Percentiles rank a stretch among this genome's conserved stretches.
These are phyloP conservation scores for Pseudopleuronectes americanus DNA, from an alignment of 2,797 vertebrate species.

Conservation along the genomic window DNA sequence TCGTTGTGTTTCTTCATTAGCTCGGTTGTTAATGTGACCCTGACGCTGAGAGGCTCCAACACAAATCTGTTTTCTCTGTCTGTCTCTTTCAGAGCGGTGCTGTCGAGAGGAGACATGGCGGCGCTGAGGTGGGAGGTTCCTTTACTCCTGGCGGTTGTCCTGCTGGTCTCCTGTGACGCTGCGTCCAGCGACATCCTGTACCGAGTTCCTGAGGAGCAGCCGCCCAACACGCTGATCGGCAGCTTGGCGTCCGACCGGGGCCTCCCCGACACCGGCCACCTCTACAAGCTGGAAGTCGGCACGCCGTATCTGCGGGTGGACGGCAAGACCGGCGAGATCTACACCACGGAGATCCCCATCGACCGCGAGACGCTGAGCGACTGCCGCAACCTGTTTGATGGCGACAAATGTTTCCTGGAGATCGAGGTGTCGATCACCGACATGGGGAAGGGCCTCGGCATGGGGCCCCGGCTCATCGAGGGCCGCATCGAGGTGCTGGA, in stretches of 20 bases:
- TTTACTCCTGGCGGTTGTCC: slow-evolving; percentile 48
- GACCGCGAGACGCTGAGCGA: slow-evolving; percentile 93
- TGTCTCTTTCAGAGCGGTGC: slow-evolving; percentile 68
- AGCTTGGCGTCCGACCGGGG: slow-evolving; percentile 93
- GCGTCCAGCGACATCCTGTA: slow-evolving; percentile 81
- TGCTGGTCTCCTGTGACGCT: slow-evolving; percentile 56
- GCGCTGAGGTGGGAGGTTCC: slow-evolving; percentile 53
- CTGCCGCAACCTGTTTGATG: slow-evolving; percentile 90
- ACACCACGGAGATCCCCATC: slow-evolving; percentile 94
- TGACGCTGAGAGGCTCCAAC: no score
- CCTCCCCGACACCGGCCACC: slow-evolving; percentile 92
- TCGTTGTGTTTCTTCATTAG: no score
- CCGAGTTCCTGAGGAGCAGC: slow-evolving; percentile 93
- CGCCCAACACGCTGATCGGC: slow-evolving; percentile 93
- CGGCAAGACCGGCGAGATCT: slow-evolving; percentile 96
- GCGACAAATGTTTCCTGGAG: slow-evolving; percentile 92
- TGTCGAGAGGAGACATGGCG: slow-evolving; percentile 70
- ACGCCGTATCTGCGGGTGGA: slow-evolving; percentile 93
- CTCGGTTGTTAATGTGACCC: no score
- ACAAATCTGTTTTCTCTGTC: slow-evolving; percentile 1
- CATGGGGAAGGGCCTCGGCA: slow-evolving; percentile 86
- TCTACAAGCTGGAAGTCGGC: slow-evolving; percentile 97
- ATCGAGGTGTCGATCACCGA: slow-evolving; percentile 98
- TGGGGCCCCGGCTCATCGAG: slow-evolving; percentile 90
- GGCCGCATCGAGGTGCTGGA: slow-evolving; percentile 96